phyloP scores from a whole-genome alignment of 2,797 vertebrate genomes.

The Cirrhinus molitorella region DNA sequence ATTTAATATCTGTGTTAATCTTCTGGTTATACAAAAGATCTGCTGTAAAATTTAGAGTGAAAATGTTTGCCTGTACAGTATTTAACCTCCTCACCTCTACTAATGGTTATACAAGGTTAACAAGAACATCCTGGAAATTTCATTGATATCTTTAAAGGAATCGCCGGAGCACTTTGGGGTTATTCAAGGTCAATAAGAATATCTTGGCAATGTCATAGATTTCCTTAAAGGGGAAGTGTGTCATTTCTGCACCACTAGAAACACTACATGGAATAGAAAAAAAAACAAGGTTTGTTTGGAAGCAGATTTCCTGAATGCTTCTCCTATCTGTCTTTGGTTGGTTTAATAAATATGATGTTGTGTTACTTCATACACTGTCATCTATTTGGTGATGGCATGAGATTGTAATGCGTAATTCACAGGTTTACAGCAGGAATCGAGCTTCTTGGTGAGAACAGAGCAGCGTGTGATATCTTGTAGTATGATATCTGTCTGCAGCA shows the following conservation, averaged over 20 bases:
- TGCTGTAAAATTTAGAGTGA: not conserved
- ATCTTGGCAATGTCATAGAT: conserved; percentile 7
- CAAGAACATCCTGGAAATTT: conserved; percentile 17
- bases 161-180: conserved; percentile 13
- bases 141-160: conserved; percentile 22
- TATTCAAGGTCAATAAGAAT: not conserved
- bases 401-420: conserved; percentile 23
- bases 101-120: conserved; percentile 11
- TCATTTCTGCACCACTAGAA: not conserved
- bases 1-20: not conserved
- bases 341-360: conserved; percentile 4
- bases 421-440: not conserved
- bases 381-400: not conserved
- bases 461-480: conserved; percentile 31
- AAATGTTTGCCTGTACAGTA: not conserved
- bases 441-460: not conserved
- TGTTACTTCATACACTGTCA: not conserved
- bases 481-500: not conserved
- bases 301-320: not conserved
- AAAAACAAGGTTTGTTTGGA: not conserved
- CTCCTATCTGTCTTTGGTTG: not conserved
- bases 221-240: conserved; percentile 18
- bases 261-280: not conserved
- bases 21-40: not conserved
- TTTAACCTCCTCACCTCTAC: not conserved